phyloP scores from a whole-genome alignment of 1,140 invertebrate genomes.

The Oedothorax gibbosus region DNA sequence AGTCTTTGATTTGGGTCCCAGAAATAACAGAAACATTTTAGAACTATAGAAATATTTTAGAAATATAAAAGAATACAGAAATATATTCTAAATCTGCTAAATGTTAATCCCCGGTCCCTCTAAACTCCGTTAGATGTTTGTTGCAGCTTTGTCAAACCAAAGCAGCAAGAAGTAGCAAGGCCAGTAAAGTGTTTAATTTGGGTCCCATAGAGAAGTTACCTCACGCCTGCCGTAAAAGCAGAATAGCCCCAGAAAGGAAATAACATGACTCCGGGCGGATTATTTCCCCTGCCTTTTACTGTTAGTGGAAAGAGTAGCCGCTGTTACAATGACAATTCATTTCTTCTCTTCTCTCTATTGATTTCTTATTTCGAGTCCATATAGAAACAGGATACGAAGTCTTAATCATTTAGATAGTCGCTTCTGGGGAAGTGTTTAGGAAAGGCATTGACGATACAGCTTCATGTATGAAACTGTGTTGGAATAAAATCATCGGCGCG shows the following conservation, averaged over 20 bases:
- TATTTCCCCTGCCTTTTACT: slow-evolving; percentile 42
- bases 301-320: slow-evolving; percentile 14
- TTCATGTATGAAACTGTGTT: not conserved
- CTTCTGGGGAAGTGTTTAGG: not conserved
- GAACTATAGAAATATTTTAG: no score
- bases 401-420: slow-evolving; percentile 40
- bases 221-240: slow-evolving; percentile 51
- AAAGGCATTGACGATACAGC: slow-evolving; percentile 7
- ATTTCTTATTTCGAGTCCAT: slow-evolving; percentile 38
- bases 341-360: slow-evolving; percentile 41
- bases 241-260: slow-evolving; percentile 39
- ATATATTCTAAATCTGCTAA: no score
- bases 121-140: no score
- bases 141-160: not conserved
- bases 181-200: slow-evolving; percentile 46
- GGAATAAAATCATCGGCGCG: no score
- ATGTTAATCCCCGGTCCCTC: no score
- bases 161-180: not conserved
- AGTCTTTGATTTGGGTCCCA: no score
- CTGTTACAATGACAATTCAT: slow-evolving; percentile 41
- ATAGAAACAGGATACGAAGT: not conserved
- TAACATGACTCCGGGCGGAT: slow-evolving; percentile 27
- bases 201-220: slow-evolving; percentile 29
- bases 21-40: no score
- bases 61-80: no score